Evolutionary conservation across 2,888 invertebrate species (phyloP).

Genomic region (Digitonthophagus gazella): DNA sequence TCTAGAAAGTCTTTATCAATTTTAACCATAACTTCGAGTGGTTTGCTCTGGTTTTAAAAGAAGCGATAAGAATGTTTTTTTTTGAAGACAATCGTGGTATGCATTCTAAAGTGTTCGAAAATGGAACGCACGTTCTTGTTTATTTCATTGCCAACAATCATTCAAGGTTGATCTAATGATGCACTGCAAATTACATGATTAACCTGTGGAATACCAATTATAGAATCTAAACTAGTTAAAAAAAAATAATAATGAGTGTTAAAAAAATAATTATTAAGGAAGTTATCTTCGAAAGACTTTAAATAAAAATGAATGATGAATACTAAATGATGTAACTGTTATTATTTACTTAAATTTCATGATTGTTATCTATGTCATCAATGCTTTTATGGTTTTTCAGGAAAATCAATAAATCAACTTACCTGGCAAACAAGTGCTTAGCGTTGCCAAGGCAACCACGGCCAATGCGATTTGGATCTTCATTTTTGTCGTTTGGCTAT

Average conservation of each 20-base stretch:
- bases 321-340: background rate
- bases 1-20: too few species aligned
- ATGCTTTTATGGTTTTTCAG: too few species aligned
- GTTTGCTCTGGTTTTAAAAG: too few species aligned
- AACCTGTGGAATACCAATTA: background rate
- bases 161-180: slow-evolving; percentile 10
- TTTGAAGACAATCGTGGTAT: too few species aligned
- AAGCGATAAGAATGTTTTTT: background rate
- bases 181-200: slow-evolving; percentile 1
- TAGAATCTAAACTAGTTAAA: background rate
- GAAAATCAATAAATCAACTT: slow-evolving; percentile 12
- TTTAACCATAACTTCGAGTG: too few species aligned
- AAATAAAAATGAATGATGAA: slow-evolving; percentile 1
- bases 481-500: background rate
- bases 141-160: slow-evolving; percentile 6
- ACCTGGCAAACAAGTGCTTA: slow-evolving; percentile 6
- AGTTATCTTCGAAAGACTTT: background rate
- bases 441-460: background rate
- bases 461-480: slow-evolving; percentile 1
- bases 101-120: background rate
- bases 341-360: background rate
- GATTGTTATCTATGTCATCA: too few species aligned
- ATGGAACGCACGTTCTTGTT: slow-evolving; percentile 9
- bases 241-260: background rate
- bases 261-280: background rate